Evolutionary conservation across 2,888 invertebrate genomes (phyloP).

Genomic region (Andrena dorsata): DNA sequence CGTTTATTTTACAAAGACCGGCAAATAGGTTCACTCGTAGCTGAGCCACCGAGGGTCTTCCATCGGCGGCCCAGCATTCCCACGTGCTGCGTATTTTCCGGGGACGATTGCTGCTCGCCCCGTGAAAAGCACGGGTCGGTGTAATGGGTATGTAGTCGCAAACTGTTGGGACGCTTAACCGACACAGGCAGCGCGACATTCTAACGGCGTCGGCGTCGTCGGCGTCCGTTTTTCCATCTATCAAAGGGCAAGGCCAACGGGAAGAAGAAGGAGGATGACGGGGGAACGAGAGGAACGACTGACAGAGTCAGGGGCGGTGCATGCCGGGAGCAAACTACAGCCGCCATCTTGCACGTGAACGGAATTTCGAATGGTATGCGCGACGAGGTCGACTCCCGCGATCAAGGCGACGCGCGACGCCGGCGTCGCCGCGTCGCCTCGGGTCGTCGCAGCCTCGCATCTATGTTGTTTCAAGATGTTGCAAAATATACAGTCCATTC

Average conservation of each 20-base stretch:
- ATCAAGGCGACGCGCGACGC: not conserved
- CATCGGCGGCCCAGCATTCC: constrained; percentile 34
- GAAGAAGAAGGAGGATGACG: constrained; percentile 36
- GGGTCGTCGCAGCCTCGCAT: too few relatives aligned
- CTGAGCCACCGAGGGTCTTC: constrained; percentile 31
- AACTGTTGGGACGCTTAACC: constrained; percentile 72
- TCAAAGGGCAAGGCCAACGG: constrained; percentile 67
- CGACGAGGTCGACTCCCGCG: constrained; percentile 15
- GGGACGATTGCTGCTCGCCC: constrained; percentile 23
- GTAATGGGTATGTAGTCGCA: constrained; percentile 82
- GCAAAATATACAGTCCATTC: too few relatives aligned
- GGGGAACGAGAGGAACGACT: constrained; percentile 56
- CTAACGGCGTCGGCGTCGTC: constrained; percentile 65
- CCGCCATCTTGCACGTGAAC: constrained; percentile 84
- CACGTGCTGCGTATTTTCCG: constrained; percentile 56
- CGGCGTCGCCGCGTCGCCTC: too few relatives aligned
- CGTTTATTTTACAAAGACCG: constrained; percentile 82
- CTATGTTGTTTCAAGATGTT: too few relatives aligned
- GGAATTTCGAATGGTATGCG: constrained; percentile 79
- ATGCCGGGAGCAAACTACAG: constrained; percentile 82
- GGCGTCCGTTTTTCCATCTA: constrained; percentile 30
- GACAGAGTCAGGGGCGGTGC: constrained; percentile 77
- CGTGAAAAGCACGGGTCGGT: constrained; percentile 65
- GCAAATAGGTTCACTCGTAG: constrained; percentile 75
- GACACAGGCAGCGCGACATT: constrained; percentile 74